phyloP scores from a whole-genome alignment of 2,797 vertebrate species.

The Melopsittacus undulatus region DNA sequence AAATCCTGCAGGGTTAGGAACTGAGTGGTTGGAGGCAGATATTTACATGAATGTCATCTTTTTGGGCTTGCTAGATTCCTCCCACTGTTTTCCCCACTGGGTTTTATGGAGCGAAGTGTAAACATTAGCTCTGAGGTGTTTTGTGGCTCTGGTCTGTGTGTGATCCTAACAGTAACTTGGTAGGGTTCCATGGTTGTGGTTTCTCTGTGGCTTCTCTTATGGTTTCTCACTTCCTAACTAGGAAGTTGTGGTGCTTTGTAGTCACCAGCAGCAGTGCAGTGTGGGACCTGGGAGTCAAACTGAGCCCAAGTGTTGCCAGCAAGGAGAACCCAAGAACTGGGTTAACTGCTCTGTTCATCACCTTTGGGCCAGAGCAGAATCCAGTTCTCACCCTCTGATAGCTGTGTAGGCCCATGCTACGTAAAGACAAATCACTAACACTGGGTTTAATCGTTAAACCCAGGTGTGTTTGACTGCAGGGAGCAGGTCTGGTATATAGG shows the following conservation, averaged over 20 bases:
- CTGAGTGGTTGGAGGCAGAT: slow-evolving; percentile 39
- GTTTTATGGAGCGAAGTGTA: background rate
- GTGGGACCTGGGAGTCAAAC: background rate
- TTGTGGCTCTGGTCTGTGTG: background rate
- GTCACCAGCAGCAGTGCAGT: background rate
- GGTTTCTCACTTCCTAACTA: background rate
- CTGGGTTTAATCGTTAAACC: background rate
- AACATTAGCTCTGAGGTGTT: background rate
- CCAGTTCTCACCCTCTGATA: background rate
- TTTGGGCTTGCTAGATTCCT: background rate
- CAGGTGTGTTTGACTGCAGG: background rate
- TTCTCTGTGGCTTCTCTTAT: background rate
- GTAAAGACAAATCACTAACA: background rate
- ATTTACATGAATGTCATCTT: slow-evolving; percentile 20
- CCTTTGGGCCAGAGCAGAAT: background rate
- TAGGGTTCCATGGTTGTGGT: background rate
- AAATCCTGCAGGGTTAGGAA: slow-evolving; percentile 20
- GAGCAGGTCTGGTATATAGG: background rate
- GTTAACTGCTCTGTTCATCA: background rate
- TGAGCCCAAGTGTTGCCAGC: background rate
- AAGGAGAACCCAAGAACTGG: background rate
- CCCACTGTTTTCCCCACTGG: background rate
- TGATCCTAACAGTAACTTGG: background rate
- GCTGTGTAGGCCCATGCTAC: background rate
- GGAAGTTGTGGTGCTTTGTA: background rate